Conservation (phyloP, 2,888 invertebrate species). For the Zele albiditarsus region DNA sequence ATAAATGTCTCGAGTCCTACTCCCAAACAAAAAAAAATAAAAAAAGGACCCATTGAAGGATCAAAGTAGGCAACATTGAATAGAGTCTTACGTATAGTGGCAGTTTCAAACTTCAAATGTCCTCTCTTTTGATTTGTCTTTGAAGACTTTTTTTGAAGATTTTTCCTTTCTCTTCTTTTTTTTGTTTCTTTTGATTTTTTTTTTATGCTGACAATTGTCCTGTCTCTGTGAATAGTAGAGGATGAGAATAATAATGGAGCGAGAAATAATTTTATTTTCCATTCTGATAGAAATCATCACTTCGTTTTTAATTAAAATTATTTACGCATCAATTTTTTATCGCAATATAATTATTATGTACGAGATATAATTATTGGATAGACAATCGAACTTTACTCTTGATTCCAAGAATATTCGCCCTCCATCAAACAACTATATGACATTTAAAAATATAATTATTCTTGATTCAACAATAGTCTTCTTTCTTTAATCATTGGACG, state of each 20-base stretch:
- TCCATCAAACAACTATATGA: not conserved
- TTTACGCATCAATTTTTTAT: too few relatives aligned
- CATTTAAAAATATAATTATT: not conserved
- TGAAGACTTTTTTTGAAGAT: constrained; percentile 14
- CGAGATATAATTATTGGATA: too few relatives aligned
- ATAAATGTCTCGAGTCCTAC: constrained; percentile 8
- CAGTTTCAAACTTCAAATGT: constrained; percentile 10
- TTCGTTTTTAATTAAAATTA: too few relatives aligned
- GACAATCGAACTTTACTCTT: too few relatives aligned
- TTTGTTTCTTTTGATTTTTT: not conserved
- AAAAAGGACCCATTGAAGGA: constrained; percentile 23
- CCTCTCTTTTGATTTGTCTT: constrained; percentile 10
- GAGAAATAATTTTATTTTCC: too few relatives aligned
- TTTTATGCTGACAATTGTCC: not conserved
- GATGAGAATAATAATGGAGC: not conserved
- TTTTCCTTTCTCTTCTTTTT: not conserved
- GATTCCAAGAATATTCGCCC: not conserved
- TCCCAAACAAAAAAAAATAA: not conserved
- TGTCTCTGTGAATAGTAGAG: not conserved
- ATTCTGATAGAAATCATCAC: too few relatives aligned
- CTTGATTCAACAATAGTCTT: too few relatives aligned
- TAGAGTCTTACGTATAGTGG: constrained; percentile 10
- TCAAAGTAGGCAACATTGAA: constrained; percentile 20
- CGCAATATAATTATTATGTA: too few relatives aligned
- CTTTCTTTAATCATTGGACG: not conserved